Conservation (phyloP, 2,888 invertebrate genomes). For the Miltochrista miniata region DNA sequence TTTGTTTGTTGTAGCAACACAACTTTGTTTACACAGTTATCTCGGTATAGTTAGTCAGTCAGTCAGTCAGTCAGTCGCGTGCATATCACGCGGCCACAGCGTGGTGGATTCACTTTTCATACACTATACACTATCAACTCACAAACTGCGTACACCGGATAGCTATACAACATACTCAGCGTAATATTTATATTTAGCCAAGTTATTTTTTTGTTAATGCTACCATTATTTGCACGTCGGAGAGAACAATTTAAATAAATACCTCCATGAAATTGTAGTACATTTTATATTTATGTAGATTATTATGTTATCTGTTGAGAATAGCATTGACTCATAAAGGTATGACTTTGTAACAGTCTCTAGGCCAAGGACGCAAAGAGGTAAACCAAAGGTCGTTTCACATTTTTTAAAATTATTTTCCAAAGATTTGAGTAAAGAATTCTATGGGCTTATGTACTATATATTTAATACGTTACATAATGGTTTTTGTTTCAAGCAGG, state of each 20-base stretch:
- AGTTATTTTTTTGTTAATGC: not conserved
- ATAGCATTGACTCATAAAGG: too few species aligned
- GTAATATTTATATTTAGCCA: not conserved
- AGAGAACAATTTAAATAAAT: too few species aligned
- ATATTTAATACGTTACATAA: too few species aligned
- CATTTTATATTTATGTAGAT: too few species aligned
- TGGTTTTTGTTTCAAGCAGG: too few species aligned
- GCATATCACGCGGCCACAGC: constrained; percentile 27
- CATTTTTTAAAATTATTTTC: not conserved
- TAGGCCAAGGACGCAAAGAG: constrained; percentile 26
- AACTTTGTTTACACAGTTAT: constrained; percentile 36
- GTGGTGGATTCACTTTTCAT: constrained; percentile 21
- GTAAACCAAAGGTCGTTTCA: not conserved
- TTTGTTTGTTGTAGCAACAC: constrained; percentile 16
- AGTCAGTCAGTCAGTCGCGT: not conserved
- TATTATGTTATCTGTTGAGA: too few species aligned
- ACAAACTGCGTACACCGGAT: not conserved
- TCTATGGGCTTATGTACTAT: too few species aligned
- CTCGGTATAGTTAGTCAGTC: constrained; percentile 9
- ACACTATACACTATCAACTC: constrained; percentile 2
- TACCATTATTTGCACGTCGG: not conserved
- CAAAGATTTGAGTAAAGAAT: too few species aligned
- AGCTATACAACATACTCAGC: not conserved
- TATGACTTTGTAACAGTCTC: not conserved
- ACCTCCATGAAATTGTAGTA: not conserved